Conservation (phyloP, 92 coral and sea anemone genomes). For the Palythoa caribaeorum region DNA sequence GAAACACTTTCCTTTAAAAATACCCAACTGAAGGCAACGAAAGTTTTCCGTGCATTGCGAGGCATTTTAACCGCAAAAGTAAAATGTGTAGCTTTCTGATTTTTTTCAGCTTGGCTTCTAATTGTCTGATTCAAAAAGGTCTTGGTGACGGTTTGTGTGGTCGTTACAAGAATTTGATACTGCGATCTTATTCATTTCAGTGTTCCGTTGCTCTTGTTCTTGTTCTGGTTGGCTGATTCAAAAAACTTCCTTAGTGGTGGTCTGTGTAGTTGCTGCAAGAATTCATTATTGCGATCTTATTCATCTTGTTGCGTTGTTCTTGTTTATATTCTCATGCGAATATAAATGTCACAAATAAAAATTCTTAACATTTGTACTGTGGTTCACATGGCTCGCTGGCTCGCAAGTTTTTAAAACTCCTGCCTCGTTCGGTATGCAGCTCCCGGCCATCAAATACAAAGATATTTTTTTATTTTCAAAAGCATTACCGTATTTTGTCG, state of each 20-base stretch:
- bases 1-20: not conserved
- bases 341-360: conserved; percentile 1
- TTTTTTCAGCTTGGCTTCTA: too few species aligned
- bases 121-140: too few species aligned
- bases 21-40: conserved; percentile 12
- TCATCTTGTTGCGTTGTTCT: not conserved
- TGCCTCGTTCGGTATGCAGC: not conserved
- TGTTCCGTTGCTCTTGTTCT: too few species aligned
- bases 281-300: conserved; percentile 7
- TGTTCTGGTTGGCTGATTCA: too few species aligned
- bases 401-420: conserved; percentile 1
- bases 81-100: not conserved
- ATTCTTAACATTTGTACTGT: not conserved
- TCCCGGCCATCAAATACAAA: not conserved
- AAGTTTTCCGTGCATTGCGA: not conserved
- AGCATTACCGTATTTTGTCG: too few species aligned
- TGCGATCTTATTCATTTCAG: too few species aligned
- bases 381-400: conserved; percentile 25
- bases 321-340: conserved; percentile 14
- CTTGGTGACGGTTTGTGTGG: not conserved
- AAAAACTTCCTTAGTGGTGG: not conserved
- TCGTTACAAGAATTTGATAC: too few species aligned
- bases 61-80: not conserved
- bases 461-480: too few species aligned
- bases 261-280: conserved; percentile 6